These are phyloP conservation scores for Zosterops japonicus DNA, from an alignment of 2,113 vertebrate genomes.

Conservation along the genomic window DNA sequence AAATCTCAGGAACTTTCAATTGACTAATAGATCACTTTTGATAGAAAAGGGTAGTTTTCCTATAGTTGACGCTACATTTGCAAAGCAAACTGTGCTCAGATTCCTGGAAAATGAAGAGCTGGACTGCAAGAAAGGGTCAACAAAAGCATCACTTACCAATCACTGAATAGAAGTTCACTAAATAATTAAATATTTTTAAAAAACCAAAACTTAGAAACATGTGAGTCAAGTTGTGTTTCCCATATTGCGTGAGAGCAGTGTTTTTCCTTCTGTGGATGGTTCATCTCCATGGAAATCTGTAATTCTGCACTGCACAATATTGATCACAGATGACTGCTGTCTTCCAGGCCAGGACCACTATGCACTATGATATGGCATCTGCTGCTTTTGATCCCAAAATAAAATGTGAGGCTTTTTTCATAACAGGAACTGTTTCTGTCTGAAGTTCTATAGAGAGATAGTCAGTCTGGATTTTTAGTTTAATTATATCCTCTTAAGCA, in stretches of 20 bases:
- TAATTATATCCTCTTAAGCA: not conserved
- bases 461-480: not conserved
- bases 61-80: not conserved
- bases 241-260: not conserved
- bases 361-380: no score
- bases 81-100: not conserved
- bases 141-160: not conserved
- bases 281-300: not conserved
- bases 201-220: rapidly evolving
- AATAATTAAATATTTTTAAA: not conserved
- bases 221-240: not conserved
- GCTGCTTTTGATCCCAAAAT: not conserved
- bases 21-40: not conserved
- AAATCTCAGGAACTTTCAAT: not conserved
- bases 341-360: not conserved
- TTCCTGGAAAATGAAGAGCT: not conserved
- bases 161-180: not conserved
- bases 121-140: not conserved
- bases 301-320: not conserved
- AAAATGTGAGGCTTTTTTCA: rapidly evolving
- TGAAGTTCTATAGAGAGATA: not conserved
- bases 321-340: not conserved
- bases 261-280: not conserved
- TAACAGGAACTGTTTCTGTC: not conserved
- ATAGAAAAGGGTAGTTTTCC: not conserved